Conservation (phyloP, 2,797 vertebrate genomes). For the Enteromius thamalakanensis region DNA sequence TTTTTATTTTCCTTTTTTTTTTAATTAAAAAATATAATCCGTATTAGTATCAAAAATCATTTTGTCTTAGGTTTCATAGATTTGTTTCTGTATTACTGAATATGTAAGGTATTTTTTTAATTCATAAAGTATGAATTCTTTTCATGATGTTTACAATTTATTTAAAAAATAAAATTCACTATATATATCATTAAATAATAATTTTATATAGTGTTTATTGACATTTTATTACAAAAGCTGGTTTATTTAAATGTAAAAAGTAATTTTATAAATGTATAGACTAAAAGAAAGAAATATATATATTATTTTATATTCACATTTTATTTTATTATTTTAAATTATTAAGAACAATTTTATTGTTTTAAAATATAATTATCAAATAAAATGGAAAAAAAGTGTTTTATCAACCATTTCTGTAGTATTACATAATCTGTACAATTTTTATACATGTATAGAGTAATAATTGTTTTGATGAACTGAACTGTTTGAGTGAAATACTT, state of each 20-base stretch:
- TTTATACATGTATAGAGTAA: not conserved
- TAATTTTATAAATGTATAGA: not conserved
- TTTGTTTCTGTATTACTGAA: not conserved
- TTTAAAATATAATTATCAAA: not conserved
- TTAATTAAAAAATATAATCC: not conserved
- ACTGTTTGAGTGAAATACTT: not conserved
- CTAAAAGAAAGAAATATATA: not conserved
- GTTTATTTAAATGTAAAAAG: not conserved
- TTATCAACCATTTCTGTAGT: not conserved
- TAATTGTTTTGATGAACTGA: not conserved
- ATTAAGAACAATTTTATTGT: not conserved
- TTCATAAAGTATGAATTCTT: not conserved
- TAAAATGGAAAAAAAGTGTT: not conserved
- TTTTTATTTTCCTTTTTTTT: not conserved
- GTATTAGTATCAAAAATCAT: not conserved
- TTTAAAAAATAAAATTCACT: not conserved
- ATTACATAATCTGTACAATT: not conserved
- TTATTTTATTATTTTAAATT: too few species aligned
- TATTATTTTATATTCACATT: constrained; percentile 1
- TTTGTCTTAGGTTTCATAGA: not conserved
- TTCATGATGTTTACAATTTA: not conserved
- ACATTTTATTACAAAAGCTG: not conserved
- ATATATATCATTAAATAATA: not conserved
- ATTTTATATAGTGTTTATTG: not conserved
- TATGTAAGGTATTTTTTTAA: not conserved